These are phyloP conservation scores for Chrysomela aeneicollis DNA, from an alignment of 2,888 invertebrate species.

Conservation along the genomic window DNA sequence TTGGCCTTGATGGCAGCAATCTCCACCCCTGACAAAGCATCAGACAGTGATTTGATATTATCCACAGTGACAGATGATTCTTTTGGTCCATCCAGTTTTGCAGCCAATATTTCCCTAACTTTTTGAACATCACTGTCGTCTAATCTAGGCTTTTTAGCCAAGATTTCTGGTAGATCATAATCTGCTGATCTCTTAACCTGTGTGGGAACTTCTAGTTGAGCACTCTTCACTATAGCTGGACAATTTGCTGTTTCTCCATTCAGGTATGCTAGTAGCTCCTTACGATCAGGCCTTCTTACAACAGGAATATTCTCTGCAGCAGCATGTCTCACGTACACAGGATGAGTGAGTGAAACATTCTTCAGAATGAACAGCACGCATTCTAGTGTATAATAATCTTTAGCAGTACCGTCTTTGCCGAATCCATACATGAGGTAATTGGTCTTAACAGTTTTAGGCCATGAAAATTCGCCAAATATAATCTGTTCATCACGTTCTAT, in stretches of 20 bases:
- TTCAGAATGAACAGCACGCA: constrained; percentile 94
- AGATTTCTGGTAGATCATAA: constrained; percentile 78
- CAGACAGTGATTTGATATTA: constrained; percentile 92
- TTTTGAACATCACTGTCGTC: constrained; percentile 93
- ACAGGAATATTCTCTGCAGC: too few species aligned
- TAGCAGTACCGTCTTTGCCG: too few species aligned
- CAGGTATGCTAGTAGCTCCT: too few species aligned
- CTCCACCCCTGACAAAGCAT: constrained; percentile 98
- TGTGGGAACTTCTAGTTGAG: constrained; percentile 95
- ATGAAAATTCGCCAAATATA: too few species aligned
- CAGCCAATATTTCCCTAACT: constrained; percentile 90
- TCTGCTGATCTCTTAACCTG: constrained; percentile 88
- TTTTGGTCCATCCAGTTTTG: constrained; percentile 92
- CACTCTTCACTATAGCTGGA: constrained; percentile 95
- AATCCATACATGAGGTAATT: too few species aligned
- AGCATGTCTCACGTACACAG: too few species aligned
- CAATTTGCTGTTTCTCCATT: too few species aligned
- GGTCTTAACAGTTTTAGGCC: too few species aligned
- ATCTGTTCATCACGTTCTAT: too few species aligned
- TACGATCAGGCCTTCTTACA: too few species aligned
- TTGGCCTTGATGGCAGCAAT: constrained; percentile 98
- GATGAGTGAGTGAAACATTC: constrained; percentile 91
- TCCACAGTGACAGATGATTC: too few species aligned
- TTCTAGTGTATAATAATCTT: constrained; percentile 97
- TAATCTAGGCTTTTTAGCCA: constrained; percentile 88